Conservation (phyloP, 2,113 vertebrate species). For the Rana temporaria region DNA sequence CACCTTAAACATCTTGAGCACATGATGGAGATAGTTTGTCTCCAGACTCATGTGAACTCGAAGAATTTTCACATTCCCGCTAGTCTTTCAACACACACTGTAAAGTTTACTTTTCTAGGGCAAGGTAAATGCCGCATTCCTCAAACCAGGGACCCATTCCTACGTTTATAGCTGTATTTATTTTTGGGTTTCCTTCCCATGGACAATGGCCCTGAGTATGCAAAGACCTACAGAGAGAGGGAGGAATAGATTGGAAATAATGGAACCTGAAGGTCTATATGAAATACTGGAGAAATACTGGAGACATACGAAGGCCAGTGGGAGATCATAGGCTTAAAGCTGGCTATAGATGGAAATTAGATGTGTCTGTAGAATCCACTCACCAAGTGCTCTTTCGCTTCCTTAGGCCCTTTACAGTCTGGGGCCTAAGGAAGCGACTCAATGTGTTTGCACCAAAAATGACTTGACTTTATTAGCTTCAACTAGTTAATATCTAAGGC, state of each 20-base stretch:
- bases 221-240: not conserved
- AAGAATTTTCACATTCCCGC: slow-evolving; percentile 39
- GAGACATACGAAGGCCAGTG: no score
- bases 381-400: no score
- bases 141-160: slow-evolving; percentile 19
- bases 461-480: no score
- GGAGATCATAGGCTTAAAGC: no score
- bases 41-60: slow-evolving; percentile 18
- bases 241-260: not conserved
- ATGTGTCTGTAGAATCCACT: no score
- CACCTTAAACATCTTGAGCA: not conserved
- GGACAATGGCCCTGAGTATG: not conserved
- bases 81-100: slow-evolving; percentile 39
- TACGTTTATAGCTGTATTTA: slow-evolving; percentile 30
- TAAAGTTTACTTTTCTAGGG: slow-evolving; percentile 45
- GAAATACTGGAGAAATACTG: no score
- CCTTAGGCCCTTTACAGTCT: no score
- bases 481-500: no score
- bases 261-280: not conserved
- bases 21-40: slow-evolving; percentile 16
- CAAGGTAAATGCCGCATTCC: slow-evolving; percentile 38
- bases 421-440: no score
- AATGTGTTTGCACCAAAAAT: no score
- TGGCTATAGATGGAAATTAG: no score
- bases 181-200: slow-evolving; percentile 8